These are phyloP conservation scores for Chrysodeixis includens DNA, from an alignment of 2,888 invertebrate genomes.

Conservation along the genomic window DNA sequence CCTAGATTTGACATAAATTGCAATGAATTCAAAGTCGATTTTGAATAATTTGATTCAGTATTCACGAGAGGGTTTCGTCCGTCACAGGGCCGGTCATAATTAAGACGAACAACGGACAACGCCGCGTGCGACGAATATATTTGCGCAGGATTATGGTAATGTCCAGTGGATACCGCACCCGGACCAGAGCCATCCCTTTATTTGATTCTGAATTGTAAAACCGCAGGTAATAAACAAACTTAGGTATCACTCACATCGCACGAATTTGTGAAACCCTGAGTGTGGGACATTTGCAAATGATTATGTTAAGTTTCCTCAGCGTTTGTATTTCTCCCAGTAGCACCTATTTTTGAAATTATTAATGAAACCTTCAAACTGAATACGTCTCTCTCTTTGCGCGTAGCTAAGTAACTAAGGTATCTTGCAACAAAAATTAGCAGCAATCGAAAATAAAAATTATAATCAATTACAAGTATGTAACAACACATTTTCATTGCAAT, in stretches of 20 bases:
- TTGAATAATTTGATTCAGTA: constrained; percentile 61
- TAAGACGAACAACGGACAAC: constrained; percentile 66
- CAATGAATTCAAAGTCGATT: constrained; percentile 32
- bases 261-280: not conserved
- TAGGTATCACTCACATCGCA: not conserved
- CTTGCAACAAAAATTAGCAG: no score
- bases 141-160: constrained; percentile 72
- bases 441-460: no score
- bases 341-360: no score
- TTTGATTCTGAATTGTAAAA: not conserved
- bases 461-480: no score
- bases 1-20: constrained; percentile 19
- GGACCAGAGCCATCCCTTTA: constrained; percentile 27
- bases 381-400: no score
- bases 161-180: constrained; percentile 3
- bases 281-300: not conserved
- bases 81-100: constrained; percentile 69
- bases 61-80: constrained; percentile 61
- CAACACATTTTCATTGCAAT: no score
- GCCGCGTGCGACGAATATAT: constrained; percentile 69
- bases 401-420: no score
- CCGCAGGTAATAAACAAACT: constrained; percentile 24
- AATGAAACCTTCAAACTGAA: no score
- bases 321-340: not conserved
- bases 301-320: not conserved